A percentile compares a stretch with the other conserved stretches of the same genome.
These are phyloP conservation scores for Otolemur crassicaudatus DNA, from an alignment of 2,797 vertebrate species.

Conservation along the genomic window DNA sequence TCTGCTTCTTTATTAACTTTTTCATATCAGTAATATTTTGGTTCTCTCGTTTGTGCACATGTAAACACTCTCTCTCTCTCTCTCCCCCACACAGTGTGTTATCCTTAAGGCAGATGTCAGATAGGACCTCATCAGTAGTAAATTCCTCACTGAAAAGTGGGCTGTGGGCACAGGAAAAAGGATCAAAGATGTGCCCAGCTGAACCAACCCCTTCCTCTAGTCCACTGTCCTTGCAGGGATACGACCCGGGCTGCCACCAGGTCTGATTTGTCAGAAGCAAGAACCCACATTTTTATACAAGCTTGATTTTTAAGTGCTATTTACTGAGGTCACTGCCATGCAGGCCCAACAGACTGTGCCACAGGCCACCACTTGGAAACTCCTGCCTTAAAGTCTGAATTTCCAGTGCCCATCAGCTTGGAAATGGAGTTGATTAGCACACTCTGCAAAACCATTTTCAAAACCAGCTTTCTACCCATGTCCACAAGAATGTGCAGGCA, in stretches of 20 bases:
- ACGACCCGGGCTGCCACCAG: background rate
- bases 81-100: background rate
- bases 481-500: background rate
- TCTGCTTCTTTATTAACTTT: background rate
- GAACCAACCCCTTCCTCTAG: background rate
- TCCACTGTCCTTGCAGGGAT: background rate
- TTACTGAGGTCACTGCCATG: background rate
- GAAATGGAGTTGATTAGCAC: background rate
- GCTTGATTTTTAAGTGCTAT: background rate
- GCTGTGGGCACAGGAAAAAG: background rate
- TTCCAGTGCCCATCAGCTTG: background rate
- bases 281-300: background rate
- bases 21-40: background rate
- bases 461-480: background rate
- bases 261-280: background rate
- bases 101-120: background rate
- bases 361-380: background rate
- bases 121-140: background rate
- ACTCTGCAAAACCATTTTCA: fast-evolving
- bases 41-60: background rate
- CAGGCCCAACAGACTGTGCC: background rate
- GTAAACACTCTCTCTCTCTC: background rate
- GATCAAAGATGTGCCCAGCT: fast-evolving
- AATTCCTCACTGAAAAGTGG: background rate
- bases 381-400: background rate